A percentile compares a stretch with the other conserved stretches of the same genome.
Evolutionary conservation across 2,888 invertebrate genomes (phyloP).

Genomic region (Allolobophora icterica): DNA sequence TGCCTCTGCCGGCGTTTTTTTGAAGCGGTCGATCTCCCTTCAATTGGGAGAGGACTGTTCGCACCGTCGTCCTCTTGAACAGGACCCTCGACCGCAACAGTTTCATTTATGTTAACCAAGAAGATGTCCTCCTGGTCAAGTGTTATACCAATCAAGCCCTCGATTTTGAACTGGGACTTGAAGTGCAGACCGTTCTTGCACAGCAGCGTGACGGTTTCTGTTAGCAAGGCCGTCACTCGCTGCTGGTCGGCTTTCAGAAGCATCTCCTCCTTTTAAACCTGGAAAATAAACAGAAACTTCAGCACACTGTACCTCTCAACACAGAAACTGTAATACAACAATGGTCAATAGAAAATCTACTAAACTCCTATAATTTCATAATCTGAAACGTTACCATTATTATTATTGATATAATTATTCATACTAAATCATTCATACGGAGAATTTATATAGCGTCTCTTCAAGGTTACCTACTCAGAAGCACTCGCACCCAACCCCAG

Average conservation of each 20-base stretch:
- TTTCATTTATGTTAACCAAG: slow-evolving; percentile 45
- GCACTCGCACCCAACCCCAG: too few species aligned
- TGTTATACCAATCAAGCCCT: slow-evolving; percentile 46
- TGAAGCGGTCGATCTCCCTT: background rate
- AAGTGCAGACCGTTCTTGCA: slow-evolving; percentile 46
- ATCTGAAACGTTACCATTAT: background rate
- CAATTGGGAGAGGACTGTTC: background rate
- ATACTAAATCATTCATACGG: too few species aligned
- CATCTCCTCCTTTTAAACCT: background rate
- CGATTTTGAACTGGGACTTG: slow-evolving; percentile 43
- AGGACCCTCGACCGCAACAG: slow-evolving; percentile 26
- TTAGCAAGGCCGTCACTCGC: slow-evolving; percentile 41
- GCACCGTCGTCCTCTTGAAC: background rate
- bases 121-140: slow-evolving; percentile 44
- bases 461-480: too few species aligned
- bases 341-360: background rate
- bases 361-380: background rate
- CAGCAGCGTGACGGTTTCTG: slow-evolving; percentile 45
- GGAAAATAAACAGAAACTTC: background rate
- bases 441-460: too few species aligned
- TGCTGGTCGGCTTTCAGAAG: slow-evolving; percentile 41
- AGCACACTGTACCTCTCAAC: background rate
- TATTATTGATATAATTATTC: too few species aligned
- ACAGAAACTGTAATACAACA: too few species aligned
- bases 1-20: background rate